Base-by-base conservation (phyloP, 53 echinoderm and acorn worm species). In the Arbacia lixula region DNA sequence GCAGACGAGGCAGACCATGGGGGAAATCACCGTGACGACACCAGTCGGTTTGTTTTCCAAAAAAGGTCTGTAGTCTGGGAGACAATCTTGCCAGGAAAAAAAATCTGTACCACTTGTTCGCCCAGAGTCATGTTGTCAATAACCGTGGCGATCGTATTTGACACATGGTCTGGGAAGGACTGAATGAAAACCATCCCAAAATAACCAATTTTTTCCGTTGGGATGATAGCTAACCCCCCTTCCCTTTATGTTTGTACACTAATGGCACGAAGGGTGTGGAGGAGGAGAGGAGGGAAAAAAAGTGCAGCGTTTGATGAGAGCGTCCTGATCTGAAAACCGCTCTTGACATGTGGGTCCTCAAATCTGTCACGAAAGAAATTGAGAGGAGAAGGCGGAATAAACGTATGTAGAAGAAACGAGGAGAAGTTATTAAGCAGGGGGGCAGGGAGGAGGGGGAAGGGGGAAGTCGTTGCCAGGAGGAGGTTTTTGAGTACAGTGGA, bases 21-120 rank as follows among this genome's bases (percentile, higher is more conserved):
- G 58, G 74, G 74, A 74, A 74, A 53, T 74, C 29, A 53, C 9
- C 32, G 74, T 52, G 73, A 73, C 71, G 35, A 31, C 33, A 52
- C 74, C 33, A 74, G 74, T 51, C 42, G 52, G 10, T 69, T 27
- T 40, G 40, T 27, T 69, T 25, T 69, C 69, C 43, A 69, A 40
- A n/a, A n/a, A n/a, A 53, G 74, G 74, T 74, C 49, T 71, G 12
- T 39, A 33, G 35, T 65, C 32, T 25, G 32, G 46, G 74, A 50
- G 43, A 53, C 14, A 53, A 52, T 8, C 49, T 21, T 53, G 51
- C 17, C 74, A 33, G 46, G 8, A 14, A 8, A 8, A 46, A 74
- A 34, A 74, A 74, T 5, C 53, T 53, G 12, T 8, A 32, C 32
- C 74, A 74, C 17, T 50, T 74, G 34, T 27, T 30, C 52, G 14